These are phyloP conservation scores for Colletes collaris DNA, from an alignment of 2,888 invertebrate genomes.

Conservation along the genomic window DNA sequence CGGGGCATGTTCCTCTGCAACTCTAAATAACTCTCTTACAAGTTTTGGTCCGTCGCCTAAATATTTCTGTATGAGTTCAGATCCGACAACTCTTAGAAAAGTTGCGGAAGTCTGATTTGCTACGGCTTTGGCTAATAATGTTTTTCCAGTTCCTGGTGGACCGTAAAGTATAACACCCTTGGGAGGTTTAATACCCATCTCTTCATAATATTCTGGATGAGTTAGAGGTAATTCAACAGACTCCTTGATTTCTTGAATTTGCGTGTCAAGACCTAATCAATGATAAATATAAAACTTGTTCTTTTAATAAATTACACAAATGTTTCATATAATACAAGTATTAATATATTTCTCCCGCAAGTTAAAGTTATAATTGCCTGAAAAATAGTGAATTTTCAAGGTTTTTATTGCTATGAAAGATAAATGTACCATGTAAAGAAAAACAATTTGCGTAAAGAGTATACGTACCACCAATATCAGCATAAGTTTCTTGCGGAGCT, in stretches of 20 bases:
- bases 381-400: too few relatives aligned
- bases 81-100: slow-evolving; percentile 99
- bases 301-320: not conserved
- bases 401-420: too few relatives aligned
- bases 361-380: too few relatives aligned
- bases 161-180: slow-evolving; percentile 99
- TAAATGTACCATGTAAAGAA: too few relatives aligned
- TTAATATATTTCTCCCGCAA: not conserved
- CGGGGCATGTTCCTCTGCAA: slow-evolving; percentile 99
- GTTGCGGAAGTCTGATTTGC: slow-evolving; percentile 99
- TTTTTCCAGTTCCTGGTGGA: slow-evolving; percentile 99
- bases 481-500: slow-evolving; percentile 99
- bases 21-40: slow-evolving; percentile 98
- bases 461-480: slow-evolving; percentile 93
- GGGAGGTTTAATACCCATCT: slow-evolving; percentile 99
- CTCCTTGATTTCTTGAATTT: slow-evolving; percentile 99
- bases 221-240: slow-evolving; percentile 99
- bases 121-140: slow-evolving; percentile 98
- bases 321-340: not conserved
- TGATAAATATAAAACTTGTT: not conserved
- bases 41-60: slow-evolving; percentile 99
- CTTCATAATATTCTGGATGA: slow-evolving; percentile 99
- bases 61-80: slow-evolving; percentile 99
- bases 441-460: too few relatives aligned
- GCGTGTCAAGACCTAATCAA: slow-evolving; percentile 91